Base-by-base conservation (phyloP, 2,888 invertebrate genomes). In the Erpobdella octoculata region DNA sequence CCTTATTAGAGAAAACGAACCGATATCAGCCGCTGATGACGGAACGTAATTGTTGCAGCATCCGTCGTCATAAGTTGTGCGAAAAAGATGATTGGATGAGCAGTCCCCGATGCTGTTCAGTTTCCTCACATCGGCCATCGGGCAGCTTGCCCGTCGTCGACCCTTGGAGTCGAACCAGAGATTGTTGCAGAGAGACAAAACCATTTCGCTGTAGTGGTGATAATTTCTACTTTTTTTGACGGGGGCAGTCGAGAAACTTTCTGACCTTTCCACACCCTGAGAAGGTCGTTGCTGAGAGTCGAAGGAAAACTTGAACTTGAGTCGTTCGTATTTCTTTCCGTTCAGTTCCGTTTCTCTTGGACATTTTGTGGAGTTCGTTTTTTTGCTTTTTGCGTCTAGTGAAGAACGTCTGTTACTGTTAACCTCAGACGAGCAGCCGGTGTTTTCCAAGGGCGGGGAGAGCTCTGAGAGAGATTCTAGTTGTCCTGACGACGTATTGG, bases 401-500 rank as follows among this genome's bases (percentile, higher is more conserved):
- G 12, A 15, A 0, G 62, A 33, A 35, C 33, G 28, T 33, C 62
- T 33, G 21, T 31, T 35, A n/a, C 33, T 35, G 35, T 62, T 35
- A 15, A 62, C 35, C 12, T 41, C 46, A 15, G 12, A 12, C 12
- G 12, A 15, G n/a, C n/a, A n/a, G n/a, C n/a, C n/a, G n/a, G n/a
- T n/a, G n/a, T n/a, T n/a, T n/a, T n/a, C n/a, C n/a, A n/a, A n/a
- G 9, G 67, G 18, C 18, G 67, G 67, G 36, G 58, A 41, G 37
- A 35, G 21, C 58, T 69, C 69, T 4, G 58, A 53, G n/a, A 69
- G 58, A 5, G 69, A 46, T 58, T 69, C 69, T 33, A 69, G 53
- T 9, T 53, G 69, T 3, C 35, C 33, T 4, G 37, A 58, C 25
- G 69, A 58, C 9, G 69, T 28, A 18, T 62, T 62, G 21, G n/a